phyloP scores from a whole-genome alignment of 2,888 invertebrate species.

The Diadegma fenestrale region DNA sequence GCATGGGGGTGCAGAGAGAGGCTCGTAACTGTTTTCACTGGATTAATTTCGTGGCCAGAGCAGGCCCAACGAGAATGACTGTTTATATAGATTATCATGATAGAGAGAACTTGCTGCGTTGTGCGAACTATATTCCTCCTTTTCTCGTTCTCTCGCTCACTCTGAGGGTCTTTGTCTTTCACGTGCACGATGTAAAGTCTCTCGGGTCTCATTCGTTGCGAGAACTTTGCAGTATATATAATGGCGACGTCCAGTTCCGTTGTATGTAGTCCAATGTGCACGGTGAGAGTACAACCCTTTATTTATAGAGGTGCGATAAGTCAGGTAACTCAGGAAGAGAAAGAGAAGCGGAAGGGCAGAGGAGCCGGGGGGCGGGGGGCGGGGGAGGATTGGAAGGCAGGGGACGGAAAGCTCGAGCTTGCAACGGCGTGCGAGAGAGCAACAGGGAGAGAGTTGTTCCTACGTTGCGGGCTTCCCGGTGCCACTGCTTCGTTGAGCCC shows the following conservation, averaged over 20 bases:
- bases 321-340: conserved; percentile 55
- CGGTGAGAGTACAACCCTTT: conserved; percentile 67
- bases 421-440: conserved; percentile 1
- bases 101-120: conserved; percentile 29
- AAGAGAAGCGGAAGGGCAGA: conserved; percentile 16
- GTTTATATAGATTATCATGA: conserved; percentile 19
- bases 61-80: not conserved
- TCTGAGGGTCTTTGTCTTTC: conserved; percentile 12
- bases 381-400: conserved; percentile 34
- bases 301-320: conserved; percentile 69
- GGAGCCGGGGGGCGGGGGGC: not conserved
- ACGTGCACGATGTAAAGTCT: conserved; percentile 14
- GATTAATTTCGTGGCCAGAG: not conserved
- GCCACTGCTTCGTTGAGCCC: conserved; percentile 62
- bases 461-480: conserved; percentile 46
- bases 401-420: conserved; percentile 28
- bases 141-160: conserved; percentile 7
- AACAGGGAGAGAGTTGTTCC: conserved; percentile 38
- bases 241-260: conserved; percentile 53
- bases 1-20: not conserved
- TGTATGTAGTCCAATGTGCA: conserved; percentile 41
- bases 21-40: conserved; percentile 6
- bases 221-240: conserved; percentile 66
- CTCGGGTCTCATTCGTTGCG: conserved; percentile 62
- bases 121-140: conserved; percentile 6